Evolutionary conservation across 2,113 vertebrate genomes (phyloP).

Genomic region (Pseudonaja textilis): DNA sequence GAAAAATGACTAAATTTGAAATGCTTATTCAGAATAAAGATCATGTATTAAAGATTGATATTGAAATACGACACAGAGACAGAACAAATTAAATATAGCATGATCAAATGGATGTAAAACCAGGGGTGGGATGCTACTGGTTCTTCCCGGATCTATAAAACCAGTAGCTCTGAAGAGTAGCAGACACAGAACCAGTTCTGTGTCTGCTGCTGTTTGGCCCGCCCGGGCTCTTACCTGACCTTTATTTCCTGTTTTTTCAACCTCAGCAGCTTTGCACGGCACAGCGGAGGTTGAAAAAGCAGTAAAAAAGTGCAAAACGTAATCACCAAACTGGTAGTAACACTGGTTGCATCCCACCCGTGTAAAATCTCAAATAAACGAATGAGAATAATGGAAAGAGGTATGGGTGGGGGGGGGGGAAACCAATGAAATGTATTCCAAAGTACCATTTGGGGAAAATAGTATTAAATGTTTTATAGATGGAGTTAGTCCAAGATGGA

Average conservation of each 20-base stretch:
- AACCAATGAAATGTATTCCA: background rate
- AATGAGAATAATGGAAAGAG: background rate
- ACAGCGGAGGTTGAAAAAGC: too few relatives aligned
- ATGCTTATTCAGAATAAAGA: background rate
- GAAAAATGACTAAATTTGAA: background rate
- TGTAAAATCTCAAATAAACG: background rate
- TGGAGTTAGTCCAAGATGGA: background rate
- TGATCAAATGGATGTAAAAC: background rate
- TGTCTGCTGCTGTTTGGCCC: too few relatives aligned
- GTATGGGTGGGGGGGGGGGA: accelerated
- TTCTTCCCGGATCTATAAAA: too few relatives aligned
- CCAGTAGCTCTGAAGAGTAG: too few relatives aligned
- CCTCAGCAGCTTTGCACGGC: too few relatives aligned
- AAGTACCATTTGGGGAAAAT: background rate
- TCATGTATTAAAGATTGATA: background rate
- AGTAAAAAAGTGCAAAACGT: too few relatives aligned
- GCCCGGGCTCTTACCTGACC: too few relatives aligned
- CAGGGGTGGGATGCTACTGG: too few relatives aligned
- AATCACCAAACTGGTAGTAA: too few relatives aligned
- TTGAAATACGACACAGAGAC: background rate
- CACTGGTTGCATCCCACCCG: too few relatives aligned
- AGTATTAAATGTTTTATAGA: background rate
- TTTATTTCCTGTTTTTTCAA: too few relatives aligned
- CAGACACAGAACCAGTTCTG: too few relatives aligned
- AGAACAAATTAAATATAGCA: background rate